A percentile compares a stretch with the other conserved stretches of the same genome.
These are phyloP conservation scores for Mirza zaza DNA, from an alignment of 2,113 vertebrate species.

Conservation along the genomic window DNA sequence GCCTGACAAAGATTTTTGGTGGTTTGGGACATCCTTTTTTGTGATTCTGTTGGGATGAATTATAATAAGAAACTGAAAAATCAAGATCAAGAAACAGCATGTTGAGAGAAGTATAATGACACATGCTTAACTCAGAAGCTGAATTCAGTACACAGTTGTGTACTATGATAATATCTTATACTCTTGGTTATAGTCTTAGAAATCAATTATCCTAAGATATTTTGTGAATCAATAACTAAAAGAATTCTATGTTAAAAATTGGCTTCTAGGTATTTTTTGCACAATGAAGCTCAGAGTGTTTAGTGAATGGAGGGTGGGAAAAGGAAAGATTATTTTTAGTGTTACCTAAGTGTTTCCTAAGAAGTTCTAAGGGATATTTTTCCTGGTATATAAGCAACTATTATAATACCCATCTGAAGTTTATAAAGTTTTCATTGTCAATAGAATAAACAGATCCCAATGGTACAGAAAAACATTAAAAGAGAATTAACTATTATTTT, in stretches of 20 bases:
- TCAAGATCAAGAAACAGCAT: slow-evolving; percentile 1
- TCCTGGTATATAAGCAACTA: neutral
- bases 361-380: neutral
- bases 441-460: neutral
- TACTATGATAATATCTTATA: neutral
- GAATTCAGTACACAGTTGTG: neutral
- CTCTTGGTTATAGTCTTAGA: neutral
- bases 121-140: slow-evolving; percentile 14
- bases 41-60: neutral
- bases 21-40: neutral
- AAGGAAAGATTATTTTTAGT: neutral
- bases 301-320: neutral
- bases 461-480: slow-evolving; percentile 1
- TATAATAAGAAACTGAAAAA: neutral
- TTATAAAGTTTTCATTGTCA: slow-evolving; percentile 14
- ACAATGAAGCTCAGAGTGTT: neutral
- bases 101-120: neutral
- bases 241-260: neutral
- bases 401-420: neutral
- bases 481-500: slow-evolving; percentile 10
- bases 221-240: slow-evolving; percentile 36
- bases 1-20: neutral
- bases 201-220: neutral
- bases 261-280: neutral
- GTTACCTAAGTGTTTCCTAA: neutral